Conservation (phyloP, 2,797 vertebrate genomes). For the Scolopax rusticola region DNA sequence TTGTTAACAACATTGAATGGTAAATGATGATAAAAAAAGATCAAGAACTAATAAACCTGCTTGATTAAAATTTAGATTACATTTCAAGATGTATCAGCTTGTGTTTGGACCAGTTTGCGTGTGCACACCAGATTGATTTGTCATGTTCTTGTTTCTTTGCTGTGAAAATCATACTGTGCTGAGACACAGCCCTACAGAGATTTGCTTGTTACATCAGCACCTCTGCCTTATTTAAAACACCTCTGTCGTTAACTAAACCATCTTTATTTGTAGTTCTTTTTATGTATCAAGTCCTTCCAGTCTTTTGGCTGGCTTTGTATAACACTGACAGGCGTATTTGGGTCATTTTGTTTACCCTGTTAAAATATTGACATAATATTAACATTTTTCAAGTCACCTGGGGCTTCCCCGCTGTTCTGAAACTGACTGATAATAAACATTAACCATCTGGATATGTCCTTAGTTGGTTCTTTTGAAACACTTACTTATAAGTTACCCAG, state of each 20-base stretch:
- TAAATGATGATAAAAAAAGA: background rate
- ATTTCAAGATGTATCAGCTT: background rate
- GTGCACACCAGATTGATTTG: background rate
- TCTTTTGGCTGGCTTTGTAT: background rate
- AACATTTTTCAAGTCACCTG: conserved; percentile 58
- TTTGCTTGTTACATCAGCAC: background rate
- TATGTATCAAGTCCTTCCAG: background rate
- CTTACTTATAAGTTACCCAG: conserved; percentile 11
- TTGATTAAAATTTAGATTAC: background rate
- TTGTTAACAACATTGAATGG: background rate
- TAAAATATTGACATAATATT: conserved; percentile 48
- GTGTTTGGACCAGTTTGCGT: background rate
- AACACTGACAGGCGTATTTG: background rate
- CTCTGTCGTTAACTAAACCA: background rate
- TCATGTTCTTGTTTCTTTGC: background rate
- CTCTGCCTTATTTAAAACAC: background rate
- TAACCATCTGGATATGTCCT: conserved; percentile 50
- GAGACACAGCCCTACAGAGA: background rate
- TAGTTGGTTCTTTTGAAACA: conserved; percentile 9
- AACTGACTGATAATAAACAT: conserved; percentile 21
- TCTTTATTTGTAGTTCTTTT: background rate
- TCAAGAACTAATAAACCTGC: background rate
- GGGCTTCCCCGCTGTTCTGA: conserved; percentile 30
- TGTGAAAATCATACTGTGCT: background rate
- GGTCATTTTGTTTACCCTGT: conserved; percentile 7